These are phyloP conservation scores for Gryllus bimaculatus DNA, from an alignment of 1,140 invertebrate species.

Conservation along the genomic window DNA sequence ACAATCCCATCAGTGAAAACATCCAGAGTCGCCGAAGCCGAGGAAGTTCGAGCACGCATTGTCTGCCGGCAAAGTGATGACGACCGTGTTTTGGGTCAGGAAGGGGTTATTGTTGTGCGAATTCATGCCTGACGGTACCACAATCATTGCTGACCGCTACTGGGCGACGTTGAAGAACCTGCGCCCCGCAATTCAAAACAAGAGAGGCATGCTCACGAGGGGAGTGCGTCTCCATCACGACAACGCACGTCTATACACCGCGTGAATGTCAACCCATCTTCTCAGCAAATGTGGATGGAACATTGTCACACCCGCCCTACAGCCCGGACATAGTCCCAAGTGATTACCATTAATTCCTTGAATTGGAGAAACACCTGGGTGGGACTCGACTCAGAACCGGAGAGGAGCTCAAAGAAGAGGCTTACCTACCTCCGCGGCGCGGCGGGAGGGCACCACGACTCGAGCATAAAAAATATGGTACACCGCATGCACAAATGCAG, in stretches of 20 bases:
- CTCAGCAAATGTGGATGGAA: background rate
- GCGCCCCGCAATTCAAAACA: slow-evolving; percentile 22
- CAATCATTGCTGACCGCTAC: slow-evolving; percentile 26
- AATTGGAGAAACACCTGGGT: background rate
- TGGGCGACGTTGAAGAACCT: slow-evolving; percentile 23
- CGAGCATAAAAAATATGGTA: background rate
- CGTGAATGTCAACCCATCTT: slow-evolving; percentile 17
- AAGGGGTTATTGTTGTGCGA: slow-evolving; percentile 28
- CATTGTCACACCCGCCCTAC: background rate
- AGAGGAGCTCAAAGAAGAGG: slow-evolving; percentile 7
- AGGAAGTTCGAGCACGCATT: background rate
- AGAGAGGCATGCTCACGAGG: slow-evolving; percentile 20
- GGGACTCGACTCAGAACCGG: background rate
- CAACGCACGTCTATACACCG: slow-evolving; percentile 30
- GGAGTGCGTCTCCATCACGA: slow-evolving; percentile 26
- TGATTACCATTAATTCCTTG: background rate
- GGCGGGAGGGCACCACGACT: background rate
- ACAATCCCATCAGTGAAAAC: background rate
- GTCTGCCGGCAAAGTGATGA: background rate
- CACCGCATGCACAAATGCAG: background rate
- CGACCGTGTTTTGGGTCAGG: slow-evolving; percentile 22
- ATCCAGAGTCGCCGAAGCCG: background rate
- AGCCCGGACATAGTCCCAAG: background rate
- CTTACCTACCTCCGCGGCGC: background rate
- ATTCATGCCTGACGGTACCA: slow-evolving; percentile 25